Evolutionary conservation across 2,797 vertebrate species (phyloP).

Genomic region (Carduelis carduelis): DNA sequence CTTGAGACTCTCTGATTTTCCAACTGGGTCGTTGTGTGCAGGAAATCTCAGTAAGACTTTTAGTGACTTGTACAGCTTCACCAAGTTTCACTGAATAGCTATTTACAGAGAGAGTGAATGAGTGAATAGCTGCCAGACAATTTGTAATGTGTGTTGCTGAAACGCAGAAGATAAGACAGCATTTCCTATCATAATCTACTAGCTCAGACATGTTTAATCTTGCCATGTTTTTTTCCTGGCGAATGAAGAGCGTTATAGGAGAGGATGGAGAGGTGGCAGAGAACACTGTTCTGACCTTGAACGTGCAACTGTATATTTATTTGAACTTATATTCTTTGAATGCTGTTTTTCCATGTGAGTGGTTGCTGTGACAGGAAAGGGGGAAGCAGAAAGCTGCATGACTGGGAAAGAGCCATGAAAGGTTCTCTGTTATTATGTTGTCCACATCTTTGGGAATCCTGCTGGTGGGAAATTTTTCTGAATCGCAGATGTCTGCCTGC

Average conservation of each 20-base stretch:
- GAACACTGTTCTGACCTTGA: conserved; percentile 20
- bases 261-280: neutral
- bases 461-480: neutral
- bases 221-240: neutral
- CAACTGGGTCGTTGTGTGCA: neutral
- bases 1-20: neutral
- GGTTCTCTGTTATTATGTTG: neutral
- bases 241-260: neutral
- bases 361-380: neutral
- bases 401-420: neutral
- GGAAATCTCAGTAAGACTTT: neutral
- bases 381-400: neutral
- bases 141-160: conserved; percentile 48
- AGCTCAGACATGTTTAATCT: conserved; percentile 10
- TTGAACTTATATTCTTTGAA: neutral
- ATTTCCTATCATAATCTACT: conserved; percentile 43
- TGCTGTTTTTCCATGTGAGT: neutral
- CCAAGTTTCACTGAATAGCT: conserved; percentile 34
- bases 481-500: neutral
- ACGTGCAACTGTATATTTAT: neutral
- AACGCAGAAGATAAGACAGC: conserved; percentile 40
- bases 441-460: neutral
- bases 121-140: conserved; percentile 53
- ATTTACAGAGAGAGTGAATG: conserved; percentile 33
- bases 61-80: neutral